Evolutionary conservation across 1,140 invertebrate genomes (phyloP), one percentile per base, ranked within the genome.

Genomic region (Lucilia cuprina): DNA sequence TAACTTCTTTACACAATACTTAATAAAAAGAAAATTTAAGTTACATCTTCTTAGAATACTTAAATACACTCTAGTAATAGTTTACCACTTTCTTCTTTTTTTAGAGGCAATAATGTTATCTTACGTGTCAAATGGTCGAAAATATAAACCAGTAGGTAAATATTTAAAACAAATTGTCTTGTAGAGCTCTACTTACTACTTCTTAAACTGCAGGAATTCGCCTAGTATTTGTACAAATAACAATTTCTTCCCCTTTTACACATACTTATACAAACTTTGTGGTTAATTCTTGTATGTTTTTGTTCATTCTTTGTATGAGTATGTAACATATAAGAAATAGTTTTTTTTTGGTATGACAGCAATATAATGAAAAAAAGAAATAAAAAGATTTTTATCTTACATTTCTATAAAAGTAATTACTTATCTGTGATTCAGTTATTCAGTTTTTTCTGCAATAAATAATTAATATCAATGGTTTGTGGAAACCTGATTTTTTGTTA

Each of bases 381-480:
- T 41, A 70, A 21, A 70, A 25, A 70, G 19, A 70, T 70, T 70
- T 19, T 70, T 70, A 70, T 70, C 19, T 21, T 70, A 70, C 65
- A 21, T 70, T 70, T 21, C 65, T 12, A 70, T 25, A 21, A 70
- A 70, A 70, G 65, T 70, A 70, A 70, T 70, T 70, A 70, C 65
- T 70, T 70, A 70, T 70, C 65, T 70, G 65, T 70, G 65, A 70
- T 70, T 70, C 65, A 5, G n/a, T 70, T 60, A 60, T 60, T n/a
- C 55, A 60, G 55, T 17, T 17, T n/a, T 60, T 60, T 60, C 14
- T 70, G 65, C n/a, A 70, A 70, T 70, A 70, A 70, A 70, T 70
- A 70, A 70, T 70, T 70, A 25, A 70, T 70, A 70, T 70, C 65
- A 70, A 70, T 70, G 65, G n/a, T 21, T 70, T 70, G 65, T 70